Percentiles rank a stretch among this genome's conserved stretches.
phyloP scores from a whole-genome alignment of 1,140 invertebrate genomes.

The Oreohelix idahoensis region DNA sequence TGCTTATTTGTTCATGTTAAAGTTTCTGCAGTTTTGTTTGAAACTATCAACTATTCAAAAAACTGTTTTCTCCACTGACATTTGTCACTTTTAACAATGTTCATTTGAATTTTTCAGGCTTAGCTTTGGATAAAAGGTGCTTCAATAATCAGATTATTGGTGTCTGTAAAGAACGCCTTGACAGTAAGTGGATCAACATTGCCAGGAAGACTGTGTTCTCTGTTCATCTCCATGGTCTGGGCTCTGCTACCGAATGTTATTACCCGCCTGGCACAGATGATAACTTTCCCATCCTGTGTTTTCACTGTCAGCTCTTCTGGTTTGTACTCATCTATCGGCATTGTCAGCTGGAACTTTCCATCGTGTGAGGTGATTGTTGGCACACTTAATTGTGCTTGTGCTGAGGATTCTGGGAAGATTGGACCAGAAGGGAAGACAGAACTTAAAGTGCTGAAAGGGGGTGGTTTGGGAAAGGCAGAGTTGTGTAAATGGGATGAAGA shows the following conservation, averaged over 20 bases:
- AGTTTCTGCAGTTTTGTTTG: no score
- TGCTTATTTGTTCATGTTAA: no score
- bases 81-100: no score
- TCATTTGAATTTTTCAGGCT: no score
- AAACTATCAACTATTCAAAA: no score
- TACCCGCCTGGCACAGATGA: conserved; percentile 65
- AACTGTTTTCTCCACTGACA: no score
- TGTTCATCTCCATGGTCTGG: conserved; percentile 67
- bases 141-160: conserved; percentile 69
- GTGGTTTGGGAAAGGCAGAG: conserved; percentile 23
- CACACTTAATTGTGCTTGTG: conserved; percentile 25
- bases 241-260: conserved; percentile 65
- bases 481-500: not conserved
- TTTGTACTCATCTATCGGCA: conserved; percentile 68
- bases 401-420: not conserved
- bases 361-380: conserved; percentile 52
- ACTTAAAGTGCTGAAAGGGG: conserved; percentile 21
- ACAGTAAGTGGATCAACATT: conserved; percentile 70
- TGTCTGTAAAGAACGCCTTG: conserved; percentile 70
- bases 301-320: conserved; percentile 71
- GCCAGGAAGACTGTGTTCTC: conserved; percentile 68
- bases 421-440: conserved; percentile 38
- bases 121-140: conserved; percentile 55
- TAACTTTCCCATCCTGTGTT: conserved; percentile 66
- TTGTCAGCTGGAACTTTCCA: conserved; percentile 64